Base-by-base conservation (phyloP, 2,113 vertebrate genomes). In the Python bivittatus region DNA sequence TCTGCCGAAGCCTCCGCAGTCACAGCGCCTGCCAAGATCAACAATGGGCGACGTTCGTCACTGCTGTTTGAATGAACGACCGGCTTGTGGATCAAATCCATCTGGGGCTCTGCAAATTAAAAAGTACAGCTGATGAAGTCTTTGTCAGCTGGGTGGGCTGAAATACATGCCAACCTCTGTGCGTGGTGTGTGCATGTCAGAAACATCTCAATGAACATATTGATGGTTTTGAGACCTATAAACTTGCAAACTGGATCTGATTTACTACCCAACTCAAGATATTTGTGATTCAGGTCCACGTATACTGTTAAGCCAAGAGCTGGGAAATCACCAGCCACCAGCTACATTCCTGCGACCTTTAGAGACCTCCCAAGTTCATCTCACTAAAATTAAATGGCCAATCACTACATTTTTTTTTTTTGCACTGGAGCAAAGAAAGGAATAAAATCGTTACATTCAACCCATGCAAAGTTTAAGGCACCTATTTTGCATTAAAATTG, bases 91-190 rank as follows among this genome's bases (percentile, higher is more conserved):
- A 48, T 27, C 29, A 68, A 68, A 58, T n/a, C 95, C 94, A 3
- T 15, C 42, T 95, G 48, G 72, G 89, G 90, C 88, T 61, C 72
- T 95, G 64, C 88, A 89, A 91, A 95, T 95, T 91, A 95, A 95
- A 94, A 84, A 85, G 20, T 10, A 54, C 93, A 89, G 96, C 91
- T 91, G 94, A 93, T 56, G 90, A 95, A 93, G 23, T 56, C 38
- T 1, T n/a, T 11, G 9, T 53, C 27, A 22, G 1, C 48, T 25
- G 25, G 12, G 13, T 90, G 53, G 54, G 92, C 96, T 93, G 53
- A 87, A 93, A 64, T 29, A n/a, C 27, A 27, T 64, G 10, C 61
- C 61, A 12, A 25, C 61, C 25, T 64, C 27, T 13, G 1, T 27
- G 60, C 8, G 25, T 10, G 25, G 9, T 64, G 60, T 29, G 60